phyloP scores from a whole-genome alignment of 2,888 invertebrate genomes.

The Synanthedon vespiformis region DNA sequence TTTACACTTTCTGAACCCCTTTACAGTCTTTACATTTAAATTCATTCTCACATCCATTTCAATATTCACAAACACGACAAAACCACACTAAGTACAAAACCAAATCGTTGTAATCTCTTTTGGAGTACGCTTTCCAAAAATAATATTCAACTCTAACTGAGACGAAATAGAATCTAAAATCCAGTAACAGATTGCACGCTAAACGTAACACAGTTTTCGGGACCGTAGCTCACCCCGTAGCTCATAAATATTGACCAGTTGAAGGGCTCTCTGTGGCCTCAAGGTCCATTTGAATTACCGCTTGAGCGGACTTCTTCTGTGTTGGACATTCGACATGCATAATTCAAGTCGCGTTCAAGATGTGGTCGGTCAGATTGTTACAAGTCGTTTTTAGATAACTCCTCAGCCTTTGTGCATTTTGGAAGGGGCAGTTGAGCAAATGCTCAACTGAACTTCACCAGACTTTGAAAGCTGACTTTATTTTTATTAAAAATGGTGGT shows the following conservation, averaged over 20 bases:
- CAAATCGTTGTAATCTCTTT: background rate
- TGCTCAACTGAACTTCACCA: too few relatives aligned
- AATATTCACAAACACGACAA: conserved; percentile 13
- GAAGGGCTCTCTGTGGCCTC: conserved; percentile 35
- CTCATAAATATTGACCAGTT: conserved; percentile 46
- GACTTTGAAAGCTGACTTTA: too few relatives aligned
- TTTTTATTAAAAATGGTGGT: too few relatives aligned
- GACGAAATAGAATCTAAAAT: too few relatives aligned
- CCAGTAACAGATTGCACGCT: too few relatives aligned
- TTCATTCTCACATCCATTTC: conserved; percentile 22
- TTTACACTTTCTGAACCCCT: too few relatives aligned
- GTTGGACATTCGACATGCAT: conserved; percentile 27
- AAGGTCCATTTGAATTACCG: conserved; percentile 41
- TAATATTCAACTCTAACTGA: too few relatives aligned
- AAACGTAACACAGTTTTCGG: too few relatives aligned
- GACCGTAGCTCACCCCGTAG: conserved; percentile 3
- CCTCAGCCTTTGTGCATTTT: too few relatives aligned
- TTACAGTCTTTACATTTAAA: conserved; percentile 14
- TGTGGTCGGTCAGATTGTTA: conserved; percentile 2
- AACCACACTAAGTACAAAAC: background rate
- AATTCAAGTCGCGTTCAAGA: conserved; percentile 24
- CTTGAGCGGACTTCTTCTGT: conserved; percentile 24
- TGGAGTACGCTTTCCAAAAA: too few relatives aligned
- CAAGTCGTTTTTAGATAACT: background rate
- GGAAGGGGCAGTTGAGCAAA: too few relatives aligned